Base-by-base conservation (phyloP, 2,797 vertebrate species). In the Acridotheres tristis region DNA sequence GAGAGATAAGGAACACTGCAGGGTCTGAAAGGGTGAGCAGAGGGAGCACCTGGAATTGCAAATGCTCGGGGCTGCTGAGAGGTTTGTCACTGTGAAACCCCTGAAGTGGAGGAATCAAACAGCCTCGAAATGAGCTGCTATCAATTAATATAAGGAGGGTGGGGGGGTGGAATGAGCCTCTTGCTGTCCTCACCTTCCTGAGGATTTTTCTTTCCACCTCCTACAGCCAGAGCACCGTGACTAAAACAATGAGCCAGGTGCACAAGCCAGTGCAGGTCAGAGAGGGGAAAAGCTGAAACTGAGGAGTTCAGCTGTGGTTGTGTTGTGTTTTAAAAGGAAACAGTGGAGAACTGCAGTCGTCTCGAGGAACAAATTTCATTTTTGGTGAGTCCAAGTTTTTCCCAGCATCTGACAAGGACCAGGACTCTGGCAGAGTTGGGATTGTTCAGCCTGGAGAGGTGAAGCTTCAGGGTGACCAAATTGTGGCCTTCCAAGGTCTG, bases 1-100 rank as follows among this genome's bases (percentile, higher is more conserved):
- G 51, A 71, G 79, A 94, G 92, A 92, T 93, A 96, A 96, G 89
- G 54, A 95, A 72, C 51, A 36, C 72, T 19, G 71, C 66, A 45
- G 53, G 68, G 74, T 75, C 78, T 76, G 14, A 59, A 71, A 80
- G 86, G 81, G 63, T 11, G 9, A 53, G 36, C 42, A 65, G 81
- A 89, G 27, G 63, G 73, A 89, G 61, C 80, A 32, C 68, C 82
- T 1, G 0, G 88, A 75, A 93, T 83, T 84, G 47, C 62, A 81
- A 38, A 58, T 4, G 2, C 58, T 61, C 0, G 0, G 66, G 68
- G 54, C 63, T 80, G 57, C 40, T 7, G 42, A 48, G 59, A 20
- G 26, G 30, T 79, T 81, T 88, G 76, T 54, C 34, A 55, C 42
- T 0, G 0, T 54, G 51, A 47, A 75, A 67, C 23, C 43, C 0